Conservation (phyloP, 2,797 vertebrate genomes). For the Pantherophis vulpinus region DNA sequence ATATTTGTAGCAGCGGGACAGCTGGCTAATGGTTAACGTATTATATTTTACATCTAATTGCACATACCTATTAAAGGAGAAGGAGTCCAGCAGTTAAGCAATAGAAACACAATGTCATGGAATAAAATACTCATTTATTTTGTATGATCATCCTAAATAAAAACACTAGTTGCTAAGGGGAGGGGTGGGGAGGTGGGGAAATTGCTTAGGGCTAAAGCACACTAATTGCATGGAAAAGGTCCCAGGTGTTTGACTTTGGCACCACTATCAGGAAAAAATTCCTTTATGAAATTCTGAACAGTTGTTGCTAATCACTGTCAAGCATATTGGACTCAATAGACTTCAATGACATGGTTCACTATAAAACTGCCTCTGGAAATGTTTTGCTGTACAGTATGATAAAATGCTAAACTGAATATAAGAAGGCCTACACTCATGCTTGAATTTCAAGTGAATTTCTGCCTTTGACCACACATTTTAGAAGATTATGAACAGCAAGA, state of each 20-base stretch:
- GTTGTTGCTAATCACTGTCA: background rate
- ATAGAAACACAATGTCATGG: background rate
- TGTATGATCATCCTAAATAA: conserved; percentile 1
- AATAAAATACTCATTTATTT: background rate
- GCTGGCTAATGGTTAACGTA: background rate
- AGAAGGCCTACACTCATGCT: background rate
- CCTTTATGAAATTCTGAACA: background rate
- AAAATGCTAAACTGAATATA: background rate
- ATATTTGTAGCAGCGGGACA: background rate
- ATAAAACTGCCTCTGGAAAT: background rate
- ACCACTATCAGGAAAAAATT: background rate
- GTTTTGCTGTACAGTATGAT: background rate
- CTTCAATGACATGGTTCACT: background rate
- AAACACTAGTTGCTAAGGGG: background rate
- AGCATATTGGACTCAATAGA: background rate
- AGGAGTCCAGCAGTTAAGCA: background rate
- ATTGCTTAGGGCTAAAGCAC: background rate
- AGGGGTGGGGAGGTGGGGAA: background rate
- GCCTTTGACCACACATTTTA: background rate
- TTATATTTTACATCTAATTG: conserved; percentile 10
- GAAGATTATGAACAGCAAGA: background rate
- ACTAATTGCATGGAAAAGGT: background rate
- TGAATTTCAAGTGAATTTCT: background rate
- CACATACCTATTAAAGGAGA: background rate
- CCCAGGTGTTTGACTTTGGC: background rate